Conservation (phyloP, 2,113 vertebrate genomes). For the Leucosticte australis region DNA sequence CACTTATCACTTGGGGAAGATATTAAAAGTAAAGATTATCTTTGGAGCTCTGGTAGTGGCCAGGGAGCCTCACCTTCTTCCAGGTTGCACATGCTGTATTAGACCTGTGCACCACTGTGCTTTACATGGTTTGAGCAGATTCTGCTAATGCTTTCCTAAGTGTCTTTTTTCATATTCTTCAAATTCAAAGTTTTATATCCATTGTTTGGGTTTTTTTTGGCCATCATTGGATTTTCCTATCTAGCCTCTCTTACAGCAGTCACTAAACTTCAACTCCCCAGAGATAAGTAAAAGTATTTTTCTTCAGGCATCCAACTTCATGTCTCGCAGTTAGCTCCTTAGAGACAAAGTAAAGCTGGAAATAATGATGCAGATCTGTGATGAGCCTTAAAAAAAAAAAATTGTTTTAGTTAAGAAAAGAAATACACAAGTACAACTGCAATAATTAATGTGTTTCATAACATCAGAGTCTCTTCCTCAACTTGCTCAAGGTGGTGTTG, state of each 20-base stretch:
- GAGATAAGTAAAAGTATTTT: not conserved
- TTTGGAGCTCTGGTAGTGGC: not conserved
- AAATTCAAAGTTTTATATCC: not conserved
- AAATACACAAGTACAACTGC: not conserved
- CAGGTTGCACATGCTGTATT: accelerated
- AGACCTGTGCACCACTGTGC: not conserved
- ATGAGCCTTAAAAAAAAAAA: not conserved
- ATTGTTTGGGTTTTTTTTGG: not conserved
- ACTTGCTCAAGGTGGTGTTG: not conserved
- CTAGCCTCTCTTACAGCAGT: not conserved
- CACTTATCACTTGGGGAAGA: not conserved
- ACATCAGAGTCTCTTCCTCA: not conserved
- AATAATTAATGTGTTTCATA: not conserved
- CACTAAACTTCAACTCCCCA: not conserved
- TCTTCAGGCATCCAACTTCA: not conserved
- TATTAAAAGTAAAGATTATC: not conserved
- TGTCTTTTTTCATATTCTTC: not conserved
- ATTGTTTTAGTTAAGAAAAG: not conserved
- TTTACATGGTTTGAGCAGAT: not conserved
- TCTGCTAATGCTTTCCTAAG: not conserved
- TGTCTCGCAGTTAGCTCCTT: not conserved
- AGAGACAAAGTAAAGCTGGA: not conserved
- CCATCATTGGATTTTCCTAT: not conserved
- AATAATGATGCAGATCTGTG: not conserved
- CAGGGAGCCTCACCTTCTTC: not conserved